Conservation (phyloP, 2,113 vertebrate genomes). For the Cinclus mexicanus region DNA sequence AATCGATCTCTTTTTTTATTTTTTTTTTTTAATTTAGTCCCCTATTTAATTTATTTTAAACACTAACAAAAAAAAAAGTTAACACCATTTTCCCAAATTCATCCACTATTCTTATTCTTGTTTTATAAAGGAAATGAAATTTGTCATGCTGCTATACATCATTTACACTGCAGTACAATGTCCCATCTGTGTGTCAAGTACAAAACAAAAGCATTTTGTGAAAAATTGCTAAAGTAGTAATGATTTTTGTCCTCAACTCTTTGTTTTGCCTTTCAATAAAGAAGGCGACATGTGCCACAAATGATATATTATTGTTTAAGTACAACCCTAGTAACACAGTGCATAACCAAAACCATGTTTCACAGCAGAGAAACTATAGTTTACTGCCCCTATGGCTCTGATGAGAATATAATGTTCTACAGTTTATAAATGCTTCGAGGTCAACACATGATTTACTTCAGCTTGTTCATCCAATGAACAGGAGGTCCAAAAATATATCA, state of each 20-base stretch:
- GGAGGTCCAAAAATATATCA: conserved; percentile 88
- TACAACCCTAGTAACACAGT: conserved; percentile 81
- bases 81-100: conserved; percentile 68
- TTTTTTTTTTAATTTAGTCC: not conserved
- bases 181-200: conserved; percentile 86
- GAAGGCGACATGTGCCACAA: conserved; percentile 87
- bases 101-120: conserved; percentile 77
- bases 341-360: conserved; percentile 97
- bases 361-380: conserved; percentile 90
- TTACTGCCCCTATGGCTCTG: conserved; percentile 90
- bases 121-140: conserved; percentile 86
- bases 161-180: conserved; percentile 79
- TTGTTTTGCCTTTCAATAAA: conserved; percentile 99
- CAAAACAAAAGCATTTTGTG: conserved; percentile 97
- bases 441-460: conserved; percentile 95
- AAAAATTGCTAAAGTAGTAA: conserved; percentile 97
- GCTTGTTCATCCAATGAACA: conserved; percentile 86
- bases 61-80: conserved; percentile 18
- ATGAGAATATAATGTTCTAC: conserved; percentile 95
- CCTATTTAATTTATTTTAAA: conserved; percentile 36
- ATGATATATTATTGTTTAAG: conserved; percentile 94
- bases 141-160: conserved; percentile 89
- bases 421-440: conserved; percentile 93
- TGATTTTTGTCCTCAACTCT: conserved; percentile 97
- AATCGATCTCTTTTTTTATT: not conserved